A percentile compares a stretch with the other conserved stretches of the same genome.
Evolutionary conservation across 2,888 invertebrate species (phyloP).

Genomic region (Saturnia japonica): DNA sequence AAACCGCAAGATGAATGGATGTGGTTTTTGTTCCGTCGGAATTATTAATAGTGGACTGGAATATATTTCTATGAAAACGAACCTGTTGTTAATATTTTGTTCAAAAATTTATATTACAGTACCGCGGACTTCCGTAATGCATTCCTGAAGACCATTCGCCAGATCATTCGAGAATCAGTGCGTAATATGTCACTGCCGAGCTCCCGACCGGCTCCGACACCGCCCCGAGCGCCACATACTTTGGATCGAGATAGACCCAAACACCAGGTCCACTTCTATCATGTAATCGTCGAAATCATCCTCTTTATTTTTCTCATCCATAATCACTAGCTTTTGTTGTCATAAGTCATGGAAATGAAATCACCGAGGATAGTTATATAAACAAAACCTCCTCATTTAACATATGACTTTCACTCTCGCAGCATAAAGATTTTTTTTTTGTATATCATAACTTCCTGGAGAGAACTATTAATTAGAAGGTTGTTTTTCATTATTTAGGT

Average conservation of each 20-base stretch:
- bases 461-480: background rate
- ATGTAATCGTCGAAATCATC: slow-evolving; percentile 7
- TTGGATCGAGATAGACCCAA: slow-evolving; percentile 82
- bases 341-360: background rate
- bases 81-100: background rate
- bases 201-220: slow-evolving; percentile 83
- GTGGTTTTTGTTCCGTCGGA: no score
- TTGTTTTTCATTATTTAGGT: slow-evolving; percentile 57
- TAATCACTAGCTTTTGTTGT: background rate
- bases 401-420: background rate
- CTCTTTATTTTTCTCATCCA: background rate
- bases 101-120: slow-evolving; percentile 70
- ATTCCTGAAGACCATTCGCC: slow-evolving; percentile 97
- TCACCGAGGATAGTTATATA: background rate
- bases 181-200: slow-evolving; percentile 97
- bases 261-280: slow-evolving; percentile 73
- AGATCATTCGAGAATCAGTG: slow-evolving; percentile 98
- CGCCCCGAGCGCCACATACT: slow-evolving; percentile 69
- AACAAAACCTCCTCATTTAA: background rate
- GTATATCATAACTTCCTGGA: background rate
- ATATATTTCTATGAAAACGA: no score
- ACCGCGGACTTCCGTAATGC: slow-evolving; percentile 98
- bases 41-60: no score
- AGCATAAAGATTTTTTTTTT: background rate
- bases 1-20: no score